Base-by-base conservation (phyloP, 2,888 invertebrate genomes). In the Clanis bilineata region DNA sequence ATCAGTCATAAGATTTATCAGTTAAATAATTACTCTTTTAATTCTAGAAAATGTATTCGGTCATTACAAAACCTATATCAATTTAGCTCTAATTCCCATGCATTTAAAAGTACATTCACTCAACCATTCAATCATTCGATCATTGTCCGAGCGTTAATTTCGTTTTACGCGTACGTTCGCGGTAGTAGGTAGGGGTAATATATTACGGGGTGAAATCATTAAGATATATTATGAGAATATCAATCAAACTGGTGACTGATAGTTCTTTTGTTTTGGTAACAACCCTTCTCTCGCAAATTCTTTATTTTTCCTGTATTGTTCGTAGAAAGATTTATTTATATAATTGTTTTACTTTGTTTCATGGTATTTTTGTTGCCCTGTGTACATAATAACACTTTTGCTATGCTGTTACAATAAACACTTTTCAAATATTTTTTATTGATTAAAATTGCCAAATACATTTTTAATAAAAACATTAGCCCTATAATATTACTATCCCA, bases 221-320 rank as follows among this genome's bases (percentile, higher is more conserved):
- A 79, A 71, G 79, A 80, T 61, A 71, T 68, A 79, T 75, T 68
- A 79, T 75, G 71, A 61, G 60, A 41, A 10, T 56, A 78, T 80
- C 79, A 72, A 80, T 79, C 79, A 74, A 68, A 41, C 41, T 65
- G 65, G 62, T 70, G 72, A 70, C 65, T 57, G 64, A 66, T 67
- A 62, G 61, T 39, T 39, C 60, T 62, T 61, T 62, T 62, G 64
- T 67, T 67, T 61, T 62, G 63, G 63, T n/a, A 54, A 28, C 56
- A 68, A 66, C 67, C 67, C 70, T 63, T 70, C 62, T 44, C 58
- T 55, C 28, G n/a, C n/a, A n/a, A 60, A 59, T 38, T 23, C 38
- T 32, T 18, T 51, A 21, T 51, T 51, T 18, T 32, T 51, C 32
- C 10, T 18, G 3, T 4, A 7, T 7, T 3, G 25, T 5, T 15